Percentiles rank a stretch among this genome's conserved stretches.
These are phyloP conservation scores for Excalfactoria chinensis DNA, from an alignment of 2,113 vertebrate species.

Conservation along the genomic window DNA sequence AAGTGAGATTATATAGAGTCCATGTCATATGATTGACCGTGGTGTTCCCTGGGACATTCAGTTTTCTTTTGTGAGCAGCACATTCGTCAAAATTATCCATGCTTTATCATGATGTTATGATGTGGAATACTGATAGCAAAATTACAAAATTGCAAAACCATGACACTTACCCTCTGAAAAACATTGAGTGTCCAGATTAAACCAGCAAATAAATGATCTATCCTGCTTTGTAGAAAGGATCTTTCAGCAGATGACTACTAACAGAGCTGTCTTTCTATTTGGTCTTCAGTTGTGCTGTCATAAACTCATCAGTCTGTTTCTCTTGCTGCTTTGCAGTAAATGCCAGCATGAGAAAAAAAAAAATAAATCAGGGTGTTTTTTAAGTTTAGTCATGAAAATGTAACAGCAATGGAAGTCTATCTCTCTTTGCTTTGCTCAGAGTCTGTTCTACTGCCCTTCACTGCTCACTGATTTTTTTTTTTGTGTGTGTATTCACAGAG, in stretches of 20 bases:
- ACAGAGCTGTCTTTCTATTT: not conserved
- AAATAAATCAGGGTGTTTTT: not conserved
- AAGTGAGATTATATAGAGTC: too few relatives aligned
- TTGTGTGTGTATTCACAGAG: not conserved
- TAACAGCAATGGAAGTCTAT: rapidly evolving
- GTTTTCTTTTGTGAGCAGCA: too few relatives aligned
- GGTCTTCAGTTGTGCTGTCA: not conserved
- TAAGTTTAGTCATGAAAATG: not conserved
- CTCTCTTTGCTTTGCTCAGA: not conserved
- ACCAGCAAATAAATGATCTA: not conserved
- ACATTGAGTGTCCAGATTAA: not conserved
- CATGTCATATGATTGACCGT: too few relatives aligned
- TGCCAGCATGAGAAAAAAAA: rapidly evolving
- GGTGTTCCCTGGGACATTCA: too few relatives aligned
- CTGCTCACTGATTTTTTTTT: not conserved
- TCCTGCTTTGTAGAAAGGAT: not conserved
- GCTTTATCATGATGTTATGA: too few relatives aligned
- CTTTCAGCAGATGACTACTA: not conserved
- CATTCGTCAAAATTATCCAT: too few relatives aligned
- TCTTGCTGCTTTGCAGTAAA: not conserved
- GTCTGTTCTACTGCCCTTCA: not conserved
- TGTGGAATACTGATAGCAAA: too few relatives aligned
- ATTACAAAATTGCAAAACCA: too few relatives aligned
- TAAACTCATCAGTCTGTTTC: not conserved
- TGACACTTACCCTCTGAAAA: not conserved